Conservation (phyloP, 2,888 invertebrate genomes). For the Athalia circularis region DNA sequence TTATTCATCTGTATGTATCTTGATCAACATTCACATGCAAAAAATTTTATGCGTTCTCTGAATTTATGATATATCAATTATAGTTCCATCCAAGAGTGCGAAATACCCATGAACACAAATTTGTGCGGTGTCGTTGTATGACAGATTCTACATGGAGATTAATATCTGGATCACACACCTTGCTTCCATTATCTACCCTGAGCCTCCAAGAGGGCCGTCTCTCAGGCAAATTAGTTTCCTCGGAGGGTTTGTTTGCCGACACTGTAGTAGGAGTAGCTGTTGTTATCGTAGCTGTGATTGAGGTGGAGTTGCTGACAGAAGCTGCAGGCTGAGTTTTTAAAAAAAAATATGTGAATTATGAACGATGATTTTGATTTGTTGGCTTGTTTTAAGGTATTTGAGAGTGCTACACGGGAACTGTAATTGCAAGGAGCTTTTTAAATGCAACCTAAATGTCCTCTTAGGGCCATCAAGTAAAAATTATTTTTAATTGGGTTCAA, state of each 20-base stretch:
- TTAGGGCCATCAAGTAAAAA: too few species aligned
- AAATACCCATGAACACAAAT: conserved; percentile 68
- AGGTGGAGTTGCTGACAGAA: conserved; percentile 71
- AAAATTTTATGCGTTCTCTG: neutral
- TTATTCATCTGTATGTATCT: neutral
- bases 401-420: neutral
- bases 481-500: too few species aligned
- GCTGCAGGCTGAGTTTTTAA: conserved; percentile 69
- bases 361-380: conserved; percentile 31
- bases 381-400: neutral
- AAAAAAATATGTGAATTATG: conserved; percentile 56
- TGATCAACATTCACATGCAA: too few species aligned
- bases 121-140: conserved; percentile 57
- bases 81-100: conserved; percentile 62
- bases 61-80: conserved; percentile 54
- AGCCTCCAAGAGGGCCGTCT: conserved; percentile 95
- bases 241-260: conserved; percentile 72
- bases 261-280: conserved; percentile 76
- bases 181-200: conserved; percentile 91
- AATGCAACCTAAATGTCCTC: too few species aligned
- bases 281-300: conserved; percentile 78
- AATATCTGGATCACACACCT: conserved; percentile 78
- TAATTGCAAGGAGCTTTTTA: neutral
- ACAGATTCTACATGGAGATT: conserved; percentile 60
- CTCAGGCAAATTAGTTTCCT: conserved; percentile 78